Base-by-base conservation (phyloP, 2,113 vertebrate species). In the Nothobranchius furzeri region DNA sequence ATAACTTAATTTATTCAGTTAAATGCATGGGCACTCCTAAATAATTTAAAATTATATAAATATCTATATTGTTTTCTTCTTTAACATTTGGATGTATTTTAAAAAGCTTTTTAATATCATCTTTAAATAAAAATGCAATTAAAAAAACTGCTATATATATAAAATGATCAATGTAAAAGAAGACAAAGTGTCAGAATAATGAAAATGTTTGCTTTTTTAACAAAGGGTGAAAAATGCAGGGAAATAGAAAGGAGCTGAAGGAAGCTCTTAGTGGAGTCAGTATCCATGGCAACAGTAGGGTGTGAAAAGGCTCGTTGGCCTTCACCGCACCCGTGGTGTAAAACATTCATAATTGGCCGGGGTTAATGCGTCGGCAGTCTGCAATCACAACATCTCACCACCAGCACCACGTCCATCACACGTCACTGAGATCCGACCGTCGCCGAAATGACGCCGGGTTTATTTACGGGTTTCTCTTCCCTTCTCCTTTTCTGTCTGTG, bases 281-380 rank as follows among this genome's bases (percentile, higher is more conserved):
- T 93, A 90, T 84, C 91, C 89, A 91, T 90, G 84, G 88, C 66
- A 91, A 93, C 90, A 60, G 75, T 2, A 15, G 59, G 85, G 83
- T 86, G 81, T 85, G 68, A 87, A 87, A 82, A 84, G 79, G 76
- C 81, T 85, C 46, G 64, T 83, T 79, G 85, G 78, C 80, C 85
- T 87, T 88, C 79, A 9, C 67, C 60, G 64, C 48, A 74, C 76
- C 84, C 70, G 78, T 81, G 82, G 84, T 84, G 79, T 90, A 60
- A 79, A 89, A 87, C 88, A 82, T 77, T 84, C 80, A 73, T 88
- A 92, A 91, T 88, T 91, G 89, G 87, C 84, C 67, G 50, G 81
- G 88, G 90, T 90, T 91, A 92, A 92, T 88, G 90, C 73, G 85
- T 88, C 68, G 67, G 85, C 65, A 83, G 72, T 63, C 75, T 47